Percentiles rank a stretch among this genome's conserved stretches.
Evolutionary conservation across 2,113 vertebrate species (phyloP).

Genomic region (Grammomys surdaster): DNA sequence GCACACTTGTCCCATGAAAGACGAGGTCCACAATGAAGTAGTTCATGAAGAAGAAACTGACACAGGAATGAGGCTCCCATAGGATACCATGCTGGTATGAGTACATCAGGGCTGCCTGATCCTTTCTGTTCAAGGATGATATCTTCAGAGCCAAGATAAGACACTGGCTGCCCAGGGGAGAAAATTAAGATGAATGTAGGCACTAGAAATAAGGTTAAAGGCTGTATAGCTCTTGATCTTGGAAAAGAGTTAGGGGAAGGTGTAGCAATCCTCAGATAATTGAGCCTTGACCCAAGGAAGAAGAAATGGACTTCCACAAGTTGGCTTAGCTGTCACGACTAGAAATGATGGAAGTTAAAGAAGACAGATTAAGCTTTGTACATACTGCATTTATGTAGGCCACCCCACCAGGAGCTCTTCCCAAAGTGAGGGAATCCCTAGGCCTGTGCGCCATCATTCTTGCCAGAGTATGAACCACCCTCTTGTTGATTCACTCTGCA

Average conservation of each 20-base stretch:
- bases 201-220: slow-evolving; percentile 6
- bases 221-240: not conserved
- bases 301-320: not conserved
- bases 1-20: not conserved
- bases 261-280: not conserved
- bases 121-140: not conserved
- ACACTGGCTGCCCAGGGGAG: not conserved
- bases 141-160: not conserved
- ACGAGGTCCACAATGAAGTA: not conserved
- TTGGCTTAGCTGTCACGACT: not conserved
- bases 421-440: not conserved
- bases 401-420: not conserved
- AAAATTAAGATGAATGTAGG: slow-evolving; percentile 19
- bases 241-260: not conserved
- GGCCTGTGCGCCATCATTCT: not conserved
- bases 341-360: not conserved
- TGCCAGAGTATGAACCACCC: not conserved
- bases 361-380: not conserved
- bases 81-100: not conserved
- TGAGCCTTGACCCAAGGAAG: slow-evolving; percentile 3
- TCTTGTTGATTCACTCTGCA: not conserved
- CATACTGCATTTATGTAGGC: not conserved
- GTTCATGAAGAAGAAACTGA: not conserved
- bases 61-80: not conserved
- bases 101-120: not conserved